phyloP scores from a whole-genome alignment of 2,797 vertebrate genomes.

The Diplodus sargus region DNA sequence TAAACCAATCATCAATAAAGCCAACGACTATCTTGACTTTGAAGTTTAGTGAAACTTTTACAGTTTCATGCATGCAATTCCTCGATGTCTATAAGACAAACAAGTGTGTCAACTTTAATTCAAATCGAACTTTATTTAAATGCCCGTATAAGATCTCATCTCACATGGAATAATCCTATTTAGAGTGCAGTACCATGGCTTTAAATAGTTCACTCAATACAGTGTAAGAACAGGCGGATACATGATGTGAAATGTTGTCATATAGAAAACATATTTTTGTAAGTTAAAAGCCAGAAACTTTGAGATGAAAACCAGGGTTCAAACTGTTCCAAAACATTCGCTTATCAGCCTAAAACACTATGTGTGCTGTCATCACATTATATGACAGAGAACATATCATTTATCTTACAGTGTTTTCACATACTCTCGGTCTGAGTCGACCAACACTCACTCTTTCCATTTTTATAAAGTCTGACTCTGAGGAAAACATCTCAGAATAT shows the following conservation, averaged over 20 bases:
- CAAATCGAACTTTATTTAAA: not conserved
- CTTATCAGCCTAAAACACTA: conserved; percentile 25
- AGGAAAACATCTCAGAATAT: conserved; percentile 31
- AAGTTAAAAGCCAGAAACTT: not conserved
- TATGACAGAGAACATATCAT: conserved; percentile 8
- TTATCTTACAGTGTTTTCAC: conserved; percentile 24
- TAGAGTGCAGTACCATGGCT: conserved; percentile 16
- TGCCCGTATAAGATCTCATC: not conserved
- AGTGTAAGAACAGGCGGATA: conserved; percentile 6
- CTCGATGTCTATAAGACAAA: not conserved
- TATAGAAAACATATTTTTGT: not conserved
- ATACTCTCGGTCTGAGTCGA: not conserved
- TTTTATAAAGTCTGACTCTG: conserved; percentile 9
- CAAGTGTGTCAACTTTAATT: too few relatives aligned
- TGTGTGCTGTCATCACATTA: conserved; percentile 38
- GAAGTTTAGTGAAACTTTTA: not conserved
- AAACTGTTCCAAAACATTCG: conserved; percentile 33
- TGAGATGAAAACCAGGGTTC: not conserved
- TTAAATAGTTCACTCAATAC: not conserved
- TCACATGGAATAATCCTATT: not conserved
- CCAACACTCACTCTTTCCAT: conserved; percentile 10
- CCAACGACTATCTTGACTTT: not conserved
- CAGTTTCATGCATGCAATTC: not conserved
- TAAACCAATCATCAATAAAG: not conserved
- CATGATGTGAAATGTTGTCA: conserved; percentile 14